These are phyloP conservation scores for Hippasteria phrygiana DNA, from an alignment of 53 echinoderm and acorn worm species.

Conservation along the genomic window DNA sequence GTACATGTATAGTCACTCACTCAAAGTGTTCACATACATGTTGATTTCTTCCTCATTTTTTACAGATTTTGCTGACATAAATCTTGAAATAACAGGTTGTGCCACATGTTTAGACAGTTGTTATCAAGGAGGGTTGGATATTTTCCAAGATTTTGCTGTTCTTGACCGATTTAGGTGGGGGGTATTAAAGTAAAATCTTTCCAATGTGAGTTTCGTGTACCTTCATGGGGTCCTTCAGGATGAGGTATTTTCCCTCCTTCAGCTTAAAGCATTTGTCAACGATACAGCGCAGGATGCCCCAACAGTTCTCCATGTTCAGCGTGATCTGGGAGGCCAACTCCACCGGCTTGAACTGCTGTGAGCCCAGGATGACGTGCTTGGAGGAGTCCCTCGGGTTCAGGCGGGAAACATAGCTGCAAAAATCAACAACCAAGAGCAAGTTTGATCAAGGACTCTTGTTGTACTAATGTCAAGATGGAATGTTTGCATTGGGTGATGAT, in stretches of 20 bases:
- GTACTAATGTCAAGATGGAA: too few relatives aligned
- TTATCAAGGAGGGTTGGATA: too few relatives aligned
- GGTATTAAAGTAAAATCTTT: too few relatives aligned
- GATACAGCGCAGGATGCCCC: conserved; percentile 96
- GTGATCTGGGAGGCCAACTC: conserved; percentile 98
- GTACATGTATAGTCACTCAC: too few relatives aligned
- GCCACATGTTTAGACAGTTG: too few relatives aligned
- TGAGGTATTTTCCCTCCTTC: conserved; percentile 96
- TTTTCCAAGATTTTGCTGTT: too few relatives aligned
- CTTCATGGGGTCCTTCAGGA: conserved; percentile 99
- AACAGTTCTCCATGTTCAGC: conserved; percentile 97
- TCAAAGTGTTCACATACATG: too few relatives aligned
- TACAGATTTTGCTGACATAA: too few relatives aligned
- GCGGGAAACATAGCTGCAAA: conserved; percentile 90
- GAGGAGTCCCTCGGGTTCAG: conserved; percentile 95
- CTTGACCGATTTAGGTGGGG: too few relatives aligned
- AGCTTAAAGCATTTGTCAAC: conserved; percentile 93
- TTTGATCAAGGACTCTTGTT: neutral
- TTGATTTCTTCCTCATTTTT: too few relatives aligned
- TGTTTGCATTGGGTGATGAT: too few relatives aligned
- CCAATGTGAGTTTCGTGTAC: conserved; percentile 47
- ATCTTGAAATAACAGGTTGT: too few relatives aligned
- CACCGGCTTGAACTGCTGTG: conserved; percentile 98
- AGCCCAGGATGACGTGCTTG: conserved; percentile 96
- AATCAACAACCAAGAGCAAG: neutral